Evolutionary conservation across 1,140 invertebrate species (phyloP).

Genomic region (Megalopta genalis): DNA sequence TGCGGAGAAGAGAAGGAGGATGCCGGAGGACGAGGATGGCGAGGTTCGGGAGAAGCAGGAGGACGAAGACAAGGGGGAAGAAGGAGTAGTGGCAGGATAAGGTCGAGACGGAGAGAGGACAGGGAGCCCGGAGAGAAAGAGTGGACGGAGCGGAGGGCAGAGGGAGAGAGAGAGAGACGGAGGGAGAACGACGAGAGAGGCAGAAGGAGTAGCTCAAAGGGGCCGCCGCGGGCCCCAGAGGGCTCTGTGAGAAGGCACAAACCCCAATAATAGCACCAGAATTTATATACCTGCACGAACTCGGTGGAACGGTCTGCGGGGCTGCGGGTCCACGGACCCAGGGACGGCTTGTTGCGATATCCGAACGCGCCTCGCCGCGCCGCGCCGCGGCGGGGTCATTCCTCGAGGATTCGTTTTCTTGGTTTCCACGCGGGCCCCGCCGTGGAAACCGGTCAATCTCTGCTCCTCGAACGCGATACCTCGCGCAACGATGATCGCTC

Average conservation of each 20-base stretch:
- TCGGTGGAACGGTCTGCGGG: constrained; percentile 70
- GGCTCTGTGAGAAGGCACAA: constrained; percentile 76
- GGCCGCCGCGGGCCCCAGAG: constrained; percentile 69
- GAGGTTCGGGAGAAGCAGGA: constrained; percentile 35
- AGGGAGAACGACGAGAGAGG: constrained; percentile 54
- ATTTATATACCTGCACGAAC: constrained; percentile 80
- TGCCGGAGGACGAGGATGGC: constrained; percentile 34
- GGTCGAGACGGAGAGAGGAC: constrained; percentile 38
- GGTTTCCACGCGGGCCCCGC: not conserved
- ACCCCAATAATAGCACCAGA: constrained; percentile 80
- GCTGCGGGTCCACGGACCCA: constrained; percentile 57
- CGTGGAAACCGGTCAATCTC: not conserved
- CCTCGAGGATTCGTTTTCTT: constrained; percentile 15
- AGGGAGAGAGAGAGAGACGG: constrained; percentile 44
- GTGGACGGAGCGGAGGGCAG: constrained; percentile 39
- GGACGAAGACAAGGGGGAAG: constrained; percentile 41
- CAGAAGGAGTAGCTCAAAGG: constrained; percentile 72
- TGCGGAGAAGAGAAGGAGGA: too few species aligned
- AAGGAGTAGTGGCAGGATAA: constrained; percentile 34
- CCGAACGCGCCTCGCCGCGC: constrained; percentile 4
- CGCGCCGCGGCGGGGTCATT: not conserved
- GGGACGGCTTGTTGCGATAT: constrained; percentile 56
- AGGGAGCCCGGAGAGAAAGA: constrained; percentile 33
- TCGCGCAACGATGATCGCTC: too few species aligned
- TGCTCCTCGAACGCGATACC: not conserved